Conservation (phyloP, 1,140 invertebrate species). For the Pogonomyrmex californicus region DNA sequence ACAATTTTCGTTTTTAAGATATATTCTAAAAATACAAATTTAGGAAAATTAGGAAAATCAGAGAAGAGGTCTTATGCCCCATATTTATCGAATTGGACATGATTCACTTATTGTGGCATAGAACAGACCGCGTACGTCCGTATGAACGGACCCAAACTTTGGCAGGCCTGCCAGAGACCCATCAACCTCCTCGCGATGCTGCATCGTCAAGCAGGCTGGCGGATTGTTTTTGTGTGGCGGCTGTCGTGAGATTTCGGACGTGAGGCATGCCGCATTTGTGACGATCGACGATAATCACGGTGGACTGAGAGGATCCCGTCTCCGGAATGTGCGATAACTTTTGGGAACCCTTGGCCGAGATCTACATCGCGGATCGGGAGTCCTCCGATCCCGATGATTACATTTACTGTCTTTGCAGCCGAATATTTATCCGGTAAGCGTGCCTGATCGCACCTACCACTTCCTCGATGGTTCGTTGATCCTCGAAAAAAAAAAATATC, state of each 20-base stretch:
- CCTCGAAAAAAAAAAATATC: background rate
- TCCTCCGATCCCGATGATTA: conserved; percentile 78
- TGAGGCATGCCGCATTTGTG: conserved; percentile 75
- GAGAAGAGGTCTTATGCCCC: too few relatives aligned
- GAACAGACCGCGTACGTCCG: too few relatives aligned
- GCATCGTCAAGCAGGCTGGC: conserved; percentile 65
- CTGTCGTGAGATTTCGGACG: conserved; percentile 62
- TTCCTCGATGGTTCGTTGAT: too few relatives aligned
- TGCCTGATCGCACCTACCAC: too few relatives aligned
- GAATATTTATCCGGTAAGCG: conserved; percentile 82
- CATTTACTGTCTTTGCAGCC: conserved; percentile 84
- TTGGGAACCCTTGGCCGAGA: conserved; percentile 84
- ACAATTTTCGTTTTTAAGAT: too few relatives aligned
- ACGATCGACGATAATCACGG: conserved; percentile 59
- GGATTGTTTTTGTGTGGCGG: conserved; percentile 69
- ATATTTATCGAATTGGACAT: too few relatives aligned
- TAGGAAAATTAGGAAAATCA: too few relatives aligned
- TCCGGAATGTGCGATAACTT: conserved; percentile 81
- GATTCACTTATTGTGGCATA: too few relatives aligned
- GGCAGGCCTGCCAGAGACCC: background rate
- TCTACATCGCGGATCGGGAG: conserved; percentile 81
- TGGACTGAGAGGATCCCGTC: conserved; percentile 28
- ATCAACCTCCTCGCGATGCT: conserved; percentile 43
- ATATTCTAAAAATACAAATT: too few relatives aligned
- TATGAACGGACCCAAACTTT: background rate